Conservation (phyloP, 2,888 invertebrate species). For the Dichetophora obliterata region DNA sequence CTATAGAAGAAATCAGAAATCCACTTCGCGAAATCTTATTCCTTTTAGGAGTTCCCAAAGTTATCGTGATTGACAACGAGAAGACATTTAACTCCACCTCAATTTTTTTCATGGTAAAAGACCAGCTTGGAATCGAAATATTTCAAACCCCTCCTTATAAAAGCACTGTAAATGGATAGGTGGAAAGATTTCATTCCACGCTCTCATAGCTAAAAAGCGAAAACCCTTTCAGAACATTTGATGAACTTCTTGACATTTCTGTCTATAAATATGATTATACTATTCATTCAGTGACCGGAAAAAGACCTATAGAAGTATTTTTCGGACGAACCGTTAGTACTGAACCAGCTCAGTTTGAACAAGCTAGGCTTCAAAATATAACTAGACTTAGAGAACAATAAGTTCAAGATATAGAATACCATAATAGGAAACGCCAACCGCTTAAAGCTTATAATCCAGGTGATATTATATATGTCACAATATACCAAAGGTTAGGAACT, state of each 20-base stretch:
- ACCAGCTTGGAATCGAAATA: not conserved
- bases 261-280: not conserved
- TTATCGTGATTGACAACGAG: not conserved
- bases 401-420: not conserved
- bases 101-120: not conserved
- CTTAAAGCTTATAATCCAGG: too few relatives aligned
- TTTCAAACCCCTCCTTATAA: not conserved
- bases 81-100: not conserved
- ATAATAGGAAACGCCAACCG: not conserved
- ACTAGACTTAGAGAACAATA: not conserved
- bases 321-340: not conserved
- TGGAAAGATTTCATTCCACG: not conserved
- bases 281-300: not conserved
- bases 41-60: not conserved
- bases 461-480: too few relatives aligned
- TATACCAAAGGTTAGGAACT: too few relatives aligned
- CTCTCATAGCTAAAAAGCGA: not conserved
- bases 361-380: not conserved
- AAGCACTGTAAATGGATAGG: not conserved
- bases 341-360: not conserved
- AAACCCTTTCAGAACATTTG: not conserved
- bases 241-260: not conserved
- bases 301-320: not conserved
- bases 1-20: not conserved
- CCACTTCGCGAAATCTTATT: not conserved